A percentile compares a stretch with the other conserved stretches of the same genome.
Evolutionary conservation across 2,888 invertebrate genomes (phyloP).

Genomic region (Synanthedon andrenaeformis): DNA sequence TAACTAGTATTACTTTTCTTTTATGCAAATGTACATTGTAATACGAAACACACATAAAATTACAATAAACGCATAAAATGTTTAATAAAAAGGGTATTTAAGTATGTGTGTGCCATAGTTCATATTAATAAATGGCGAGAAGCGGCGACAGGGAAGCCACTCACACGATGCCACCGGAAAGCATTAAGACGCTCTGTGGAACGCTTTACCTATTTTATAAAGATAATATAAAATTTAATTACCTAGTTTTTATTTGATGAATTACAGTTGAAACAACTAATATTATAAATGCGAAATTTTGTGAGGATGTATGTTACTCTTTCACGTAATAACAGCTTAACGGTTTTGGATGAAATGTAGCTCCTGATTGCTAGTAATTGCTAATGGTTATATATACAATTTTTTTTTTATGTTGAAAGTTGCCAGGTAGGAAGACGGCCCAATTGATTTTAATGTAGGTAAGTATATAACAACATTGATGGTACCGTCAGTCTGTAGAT

Average conservation of each 20-base stretch:
- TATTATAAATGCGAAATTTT: too few relatives aligned
- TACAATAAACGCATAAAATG: background rate
- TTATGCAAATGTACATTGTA: background rate
- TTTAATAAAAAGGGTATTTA: background rate
- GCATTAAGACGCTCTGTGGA: conserved; percentile 19
- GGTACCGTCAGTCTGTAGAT: background rate
- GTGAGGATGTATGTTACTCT: too few relatives aligned
- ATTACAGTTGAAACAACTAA: background rate
- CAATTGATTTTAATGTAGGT: too few relatives aligned
- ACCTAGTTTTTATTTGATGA: background rate
- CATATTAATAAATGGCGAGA: conserved; percentile 19
- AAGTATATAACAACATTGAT: too few relatives aligned
- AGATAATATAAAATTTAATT: background rate
- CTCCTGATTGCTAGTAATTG: too few relatives aligned
- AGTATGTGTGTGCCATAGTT: conserved; percentile 16
- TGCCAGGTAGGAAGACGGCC: too few relatives aligned
- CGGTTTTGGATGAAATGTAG: too few relatives aligned
- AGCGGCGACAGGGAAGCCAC: conserved; percentile 18
- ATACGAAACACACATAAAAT: background rate
- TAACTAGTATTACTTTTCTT: background rate
- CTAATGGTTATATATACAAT: too few relatives aligned
- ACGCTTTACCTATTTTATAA: conserved; percentile 1
- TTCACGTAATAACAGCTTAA: too few relatives aligned
- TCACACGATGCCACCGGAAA: conserved; percentile 22
- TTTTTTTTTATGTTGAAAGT: too few relatives aligned